These are phyloP conservation scores for Drosophila meridionalis DNA, from an alignment of 2,888 invertebrate species.

Conservation along the genomic window DNA sequence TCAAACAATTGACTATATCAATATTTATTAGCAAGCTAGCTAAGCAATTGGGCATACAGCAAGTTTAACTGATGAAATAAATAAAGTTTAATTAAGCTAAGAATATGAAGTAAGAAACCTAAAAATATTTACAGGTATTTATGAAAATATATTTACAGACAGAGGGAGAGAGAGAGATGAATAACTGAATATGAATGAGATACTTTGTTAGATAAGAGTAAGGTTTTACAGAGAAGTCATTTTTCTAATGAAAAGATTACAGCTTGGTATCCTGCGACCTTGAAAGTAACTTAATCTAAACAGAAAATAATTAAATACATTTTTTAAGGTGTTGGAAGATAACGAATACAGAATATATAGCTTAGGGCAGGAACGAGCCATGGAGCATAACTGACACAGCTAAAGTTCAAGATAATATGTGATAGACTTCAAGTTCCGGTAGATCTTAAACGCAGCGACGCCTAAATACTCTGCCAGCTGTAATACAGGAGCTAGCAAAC, in stretches of 20 bases:
- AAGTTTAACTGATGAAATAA: not conserved
- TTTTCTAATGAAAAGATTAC: too few relatives aligned
- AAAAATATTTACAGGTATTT: not conserved
- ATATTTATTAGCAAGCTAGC: conserved; percentile 3
- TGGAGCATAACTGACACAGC: too few relatives aligned
- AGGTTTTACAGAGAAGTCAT: not conserved
- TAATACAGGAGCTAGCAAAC: too few relatives aligned
- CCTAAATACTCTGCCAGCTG: too few relatives aligned
- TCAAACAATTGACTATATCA: not conserved
- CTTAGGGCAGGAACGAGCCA: too few relatives aligned
- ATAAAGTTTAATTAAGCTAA: not conserved
- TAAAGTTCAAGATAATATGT: not conserved
- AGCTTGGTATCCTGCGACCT: not conserved
- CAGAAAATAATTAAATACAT: not conserved
- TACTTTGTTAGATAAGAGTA: not conserved
- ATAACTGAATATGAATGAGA: not conserved
- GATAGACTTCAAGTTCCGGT: not conserved
- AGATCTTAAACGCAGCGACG: too few relatives aligned
- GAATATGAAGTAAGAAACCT: not conserved
- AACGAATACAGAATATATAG: too few relatives aligned
- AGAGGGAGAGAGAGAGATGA: not conserved
- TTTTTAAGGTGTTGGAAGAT: not conserved
- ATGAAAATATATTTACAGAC: not conserved
- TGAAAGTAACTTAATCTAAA: not conserved
- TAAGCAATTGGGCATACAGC: not conserved